Percentiles rank a stretch among this genome's conserved stretches.
Conservation (phyloP, 2,797 vertebrate species). For the Craterocephalus amniculus region DNA sequence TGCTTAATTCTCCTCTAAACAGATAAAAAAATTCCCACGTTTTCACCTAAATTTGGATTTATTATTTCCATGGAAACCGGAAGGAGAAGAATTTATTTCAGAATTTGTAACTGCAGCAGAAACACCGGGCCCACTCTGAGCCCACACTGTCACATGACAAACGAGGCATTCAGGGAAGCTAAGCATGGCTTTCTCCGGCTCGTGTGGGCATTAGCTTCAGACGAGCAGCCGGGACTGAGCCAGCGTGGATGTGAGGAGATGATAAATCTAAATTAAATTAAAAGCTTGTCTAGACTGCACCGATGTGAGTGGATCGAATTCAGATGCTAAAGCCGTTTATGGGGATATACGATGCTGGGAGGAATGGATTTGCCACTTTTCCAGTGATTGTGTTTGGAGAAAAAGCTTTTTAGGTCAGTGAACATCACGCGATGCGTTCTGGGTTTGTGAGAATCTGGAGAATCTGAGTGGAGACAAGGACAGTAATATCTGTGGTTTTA, state of each 20-base stretch:
- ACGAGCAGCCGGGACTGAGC: neutral
- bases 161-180: too few species aligned
- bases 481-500: too few species aligned
- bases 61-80: too few species aligned
- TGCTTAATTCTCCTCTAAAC: too few species aligned
- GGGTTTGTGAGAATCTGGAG: neutral
- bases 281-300: slow-evolving; percentile 6
- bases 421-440: neutral
- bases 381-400: neutral
- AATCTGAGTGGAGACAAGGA: too few species aligned
- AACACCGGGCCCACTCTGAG: too few species aligned
- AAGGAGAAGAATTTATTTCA: too few species aligned
- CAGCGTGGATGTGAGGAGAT: neutral
- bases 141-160: too few species aligned
- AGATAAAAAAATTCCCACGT: too few species aligned
- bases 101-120: too few species aligned
- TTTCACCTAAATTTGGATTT: too few species aligned
- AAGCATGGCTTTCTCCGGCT: too few species aligned
- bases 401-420: slow-evolving; percentile 9
- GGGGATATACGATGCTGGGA: neutral
- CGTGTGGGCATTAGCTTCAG: neutral
- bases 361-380: neutral
- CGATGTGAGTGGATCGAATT: neutral
- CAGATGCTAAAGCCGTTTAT: neutral
- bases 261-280: slow-evolving; percentile 12